These are phyloP conservation scores for Petrophora chlorosata DNA, from an alignment of 2,888 invertebrate species.

Conservation along the genomic window DNA sequence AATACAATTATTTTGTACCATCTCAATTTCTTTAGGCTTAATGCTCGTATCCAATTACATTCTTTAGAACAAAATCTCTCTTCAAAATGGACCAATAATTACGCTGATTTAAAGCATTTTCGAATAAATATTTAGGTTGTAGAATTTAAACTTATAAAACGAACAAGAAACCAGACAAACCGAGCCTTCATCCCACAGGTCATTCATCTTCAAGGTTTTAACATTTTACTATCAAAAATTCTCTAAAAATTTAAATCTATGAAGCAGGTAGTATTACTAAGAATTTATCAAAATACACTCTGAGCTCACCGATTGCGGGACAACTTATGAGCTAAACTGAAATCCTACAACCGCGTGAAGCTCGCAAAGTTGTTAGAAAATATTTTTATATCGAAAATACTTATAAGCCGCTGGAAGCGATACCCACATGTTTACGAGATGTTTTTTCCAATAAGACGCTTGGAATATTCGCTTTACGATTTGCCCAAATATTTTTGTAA, in stretches of 20 bases:
- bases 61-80: slow-evolving; percentile 65
- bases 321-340: slow-evolving; percentile 1
- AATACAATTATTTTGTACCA: slow-evolving; percentile 62
- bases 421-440: slow-evolving; percentile 23
- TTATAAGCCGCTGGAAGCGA: slow-evolving; percentile 13
- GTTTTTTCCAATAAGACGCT: slow-evolving; percentile 21
- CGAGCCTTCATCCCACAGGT: too few relatives aligned
- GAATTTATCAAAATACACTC: too few relatives aligned
- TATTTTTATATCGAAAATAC: slow-evolving; percentile 10
- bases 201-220: too few relatives aligned
- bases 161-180: too few relatives aligned
- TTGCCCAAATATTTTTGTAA: slow-evolving; percentile 17
- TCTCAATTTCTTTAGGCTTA: slow-evolving; percentile 60
- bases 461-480: slow-evolving; percentile 19
- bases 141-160: too few relatives aligned
- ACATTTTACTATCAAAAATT: too few relatives aligned
- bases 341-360: slow-evolving; percentile 2
- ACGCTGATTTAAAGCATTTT: slow-evolving; percentile 57
- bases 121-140: slow-evolving; percentile 71
- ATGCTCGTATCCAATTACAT: slow-evolving; percentile 67
- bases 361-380: slow-evolving; percentile 10
- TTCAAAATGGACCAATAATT: slow-evolving; percentile 58
- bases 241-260: too few relatives aligned
- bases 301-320: too few relatives aligned
- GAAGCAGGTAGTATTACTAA: too few relatives aligned